Percentiles rank a stretch among this genome's conserved stretches.
These are phyloP conservation scores for Engraulis encrasicolus DNA, from an alignment of 2,113 vertebrate species.

Conservation along the genomic window DNA sequence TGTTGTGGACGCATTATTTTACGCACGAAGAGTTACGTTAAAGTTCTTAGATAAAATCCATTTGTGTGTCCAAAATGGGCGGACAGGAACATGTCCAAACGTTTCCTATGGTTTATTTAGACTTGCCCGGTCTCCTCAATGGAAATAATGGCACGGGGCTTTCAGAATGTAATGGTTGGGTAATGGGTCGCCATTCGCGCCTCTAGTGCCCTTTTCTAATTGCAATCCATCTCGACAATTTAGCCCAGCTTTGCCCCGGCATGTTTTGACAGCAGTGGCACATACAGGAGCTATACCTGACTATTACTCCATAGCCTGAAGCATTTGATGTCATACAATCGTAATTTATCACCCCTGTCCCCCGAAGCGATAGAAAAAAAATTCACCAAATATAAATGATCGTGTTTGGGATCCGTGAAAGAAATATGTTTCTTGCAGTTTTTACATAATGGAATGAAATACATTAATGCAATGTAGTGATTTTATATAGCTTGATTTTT, in stretches of 20 bases:
- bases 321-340: background rate
- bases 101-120: slow-evolving; percentile 17
- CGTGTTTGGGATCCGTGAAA: background rate
- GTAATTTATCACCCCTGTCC: background rate
- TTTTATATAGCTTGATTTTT: background rate
- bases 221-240: background rate
- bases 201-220: background rate
- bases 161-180: background rate
- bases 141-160: background rate
- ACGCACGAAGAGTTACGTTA: no score
- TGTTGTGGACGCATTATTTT: no score
- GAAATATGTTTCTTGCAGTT: background rate
- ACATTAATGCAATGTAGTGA: background rate
- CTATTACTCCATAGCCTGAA: background rate
- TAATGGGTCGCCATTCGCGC: background rate
- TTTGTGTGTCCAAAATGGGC: background rate
- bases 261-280: slow-evolving; percentile 10
- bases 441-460: no score
- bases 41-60: background rate
- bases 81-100: background rate
- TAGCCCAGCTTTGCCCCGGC: background rate
- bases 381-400: background rate
- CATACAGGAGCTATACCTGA: background rate
- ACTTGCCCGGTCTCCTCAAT: background rate
- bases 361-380: background rate